Evolutionary conservation across 1,140 invertebrate species (phyloP), one percentile per base, ranked within the genome.

Genomic region (Planococcus citri): DNA sequence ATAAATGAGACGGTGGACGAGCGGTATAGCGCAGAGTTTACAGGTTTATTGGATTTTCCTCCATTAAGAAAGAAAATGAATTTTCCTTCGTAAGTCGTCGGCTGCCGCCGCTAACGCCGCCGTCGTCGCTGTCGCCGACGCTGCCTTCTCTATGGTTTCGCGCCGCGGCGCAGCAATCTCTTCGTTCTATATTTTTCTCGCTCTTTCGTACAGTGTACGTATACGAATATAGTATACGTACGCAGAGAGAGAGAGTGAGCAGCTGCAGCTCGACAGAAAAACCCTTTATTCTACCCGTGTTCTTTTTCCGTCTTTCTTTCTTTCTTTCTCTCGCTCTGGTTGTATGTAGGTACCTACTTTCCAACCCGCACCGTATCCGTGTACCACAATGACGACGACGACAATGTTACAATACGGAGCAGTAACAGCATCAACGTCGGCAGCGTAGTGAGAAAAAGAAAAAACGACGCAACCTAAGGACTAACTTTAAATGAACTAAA

Each of bases 341-440:
- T n/a, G n/a, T n/a, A n/a, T n/a, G n/a, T n/a, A n/a, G n/a, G n/a
- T n/a, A n/a, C n/a, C n/a, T 64, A 21, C 24, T 64, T 64, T 64
- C 60, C 29, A 3, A 33, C 3, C 29, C 4, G 24, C 60, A 17
- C 3, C 20, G 25, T n/a, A n/a, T n/a, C n/a, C n/a, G n/a, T n/a
- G n/a, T n/a, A 64, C 60, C 10, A 64, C 60, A 25, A 64, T 25
- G 60, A 64, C 60, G 25, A 25, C 20, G 25, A 64, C 60, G 60
- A 64, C 60, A 64, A 64, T 64, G 60, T 64, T 64, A 64, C 60
- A 64, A 64, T 64, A n/a, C n/a, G n/a, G n/a, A n/a, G n/a, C n/a
- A n/a, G n/a, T n/a, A n/a, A n/a, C 9, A 41, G 37, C n/a, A 41
- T 10, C 9, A 41, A 41, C 9, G 9, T 9, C 9, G 9, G 37